phyloP scores from a whole-genome alignment of 1,140 invertebrate species.

The Achatina immaculata region DNA sequence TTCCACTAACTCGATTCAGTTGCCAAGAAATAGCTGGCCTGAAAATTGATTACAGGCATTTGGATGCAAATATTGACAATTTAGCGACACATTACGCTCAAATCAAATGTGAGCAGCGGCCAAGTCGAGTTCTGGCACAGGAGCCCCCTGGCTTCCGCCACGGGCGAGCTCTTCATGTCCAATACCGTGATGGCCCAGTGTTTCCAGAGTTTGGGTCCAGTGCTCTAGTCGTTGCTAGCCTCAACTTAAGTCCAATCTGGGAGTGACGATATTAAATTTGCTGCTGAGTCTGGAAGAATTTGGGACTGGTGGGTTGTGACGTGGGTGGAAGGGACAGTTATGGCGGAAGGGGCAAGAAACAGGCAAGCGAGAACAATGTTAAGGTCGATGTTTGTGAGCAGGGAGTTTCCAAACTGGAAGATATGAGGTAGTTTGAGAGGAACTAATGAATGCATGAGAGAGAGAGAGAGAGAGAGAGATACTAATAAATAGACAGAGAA shows the following conservation, averaged over 20 bases:
- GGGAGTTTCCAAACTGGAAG: too few relatives aligned
- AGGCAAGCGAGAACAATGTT: too few relatives aligned
- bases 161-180: constrained; percentile 39
- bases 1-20: constrained; percentile 44
- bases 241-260: constrained; percentile 39
- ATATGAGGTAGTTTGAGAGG: neutral
- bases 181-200: constrained; percentile 10
- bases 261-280: constrained; percentile 49
- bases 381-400: too few relatives aligned
- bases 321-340: constrained; percentile 6
- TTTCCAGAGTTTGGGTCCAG: neutral
- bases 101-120: constrained; percentile 47
- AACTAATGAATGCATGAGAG: neutral
- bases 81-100: constrained; percentile 48
- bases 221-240: neutral
- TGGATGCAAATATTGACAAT: constrained; percentile 55
- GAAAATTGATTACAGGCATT: constrained; percentile 52
- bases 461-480: neutral
- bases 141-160: constrained; percentile 19
- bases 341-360: neutral
- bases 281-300: constrained; percentile 39
- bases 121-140: constrained; percentile 4
- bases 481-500: neutral
- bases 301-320: too few relatives aligned
- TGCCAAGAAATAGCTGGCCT: constrained; percentile 40